Conservation (phyloP, 2,113 vertebrate species). For the Aldabrachelys gigantea region DNA sequence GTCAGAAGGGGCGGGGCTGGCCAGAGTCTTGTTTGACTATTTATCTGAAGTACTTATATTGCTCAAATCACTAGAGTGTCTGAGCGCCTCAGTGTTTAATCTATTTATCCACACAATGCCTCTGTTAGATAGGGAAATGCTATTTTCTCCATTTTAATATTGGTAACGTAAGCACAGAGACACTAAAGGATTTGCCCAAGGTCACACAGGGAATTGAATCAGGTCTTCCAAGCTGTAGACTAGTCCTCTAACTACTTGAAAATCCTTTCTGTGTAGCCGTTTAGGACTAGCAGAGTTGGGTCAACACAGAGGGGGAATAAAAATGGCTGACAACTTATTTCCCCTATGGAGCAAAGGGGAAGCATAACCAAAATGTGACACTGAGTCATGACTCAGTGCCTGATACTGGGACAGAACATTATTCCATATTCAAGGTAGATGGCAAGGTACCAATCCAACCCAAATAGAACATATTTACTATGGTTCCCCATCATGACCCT, state of each 20-base stretch:
- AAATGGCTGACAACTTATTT: not conserved
- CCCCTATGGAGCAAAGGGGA: not conserved
- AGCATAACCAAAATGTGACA: not conserved
- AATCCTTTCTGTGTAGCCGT: not conserved
- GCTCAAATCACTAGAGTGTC: not conserved
- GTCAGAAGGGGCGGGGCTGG: not conserved
- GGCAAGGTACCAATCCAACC: not conserved
- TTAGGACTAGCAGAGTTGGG: too few species aligned
- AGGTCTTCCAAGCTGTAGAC: not conserved
- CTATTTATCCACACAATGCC: not conserved
- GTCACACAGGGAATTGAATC: not conserved
- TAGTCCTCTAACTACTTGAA: not conserved
- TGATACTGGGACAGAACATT: not conserved
- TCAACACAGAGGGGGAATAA: not conserved
- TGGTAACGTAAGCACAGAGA: too few species aligned
- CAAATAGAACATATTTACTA: not conserved
- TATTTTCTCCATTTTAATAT: too few species aligned
- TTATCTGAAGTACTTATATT: not conserved
- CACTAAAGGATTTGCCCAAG: too few species aligned
- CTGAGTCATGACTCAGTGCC: not conserved
- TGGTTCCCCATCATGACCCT: not conserved
- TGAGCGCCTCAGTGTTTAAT: not conserved
- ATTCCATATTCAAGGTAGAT: not conserved
- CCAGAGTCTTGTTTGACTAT: not conserved
- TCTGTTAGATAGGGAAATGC: not conserved